These are phyloP conservation scores for Pyralis farinalis DNA, from an alignment of 2,888 invertebrate species.

Conservation along the genomic window DNA sequence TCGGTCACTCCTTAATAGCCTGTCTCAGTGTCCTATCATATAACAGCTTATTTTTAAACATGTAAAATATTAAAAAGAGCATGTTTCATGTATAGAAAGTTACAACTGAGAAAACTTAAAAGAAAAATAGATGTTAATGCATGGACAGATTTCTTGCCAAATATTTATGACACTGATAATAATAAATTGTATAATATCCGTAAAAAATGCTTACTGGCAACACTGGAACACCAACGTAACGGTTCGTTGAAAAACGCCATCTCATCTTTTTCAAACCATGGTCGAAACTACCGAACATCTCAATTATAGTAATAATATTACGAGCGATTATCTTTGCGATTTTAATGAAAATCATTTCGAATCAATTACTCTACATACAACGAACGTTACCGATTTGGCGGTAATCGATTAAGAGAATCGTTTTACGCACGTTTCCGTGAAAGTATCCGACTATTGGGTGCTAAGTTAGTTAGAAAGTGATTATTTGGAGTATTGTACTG, in stretches of 20 bases:
- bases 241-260: conserved; percentile 5
- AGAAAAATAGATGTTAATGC: no score
- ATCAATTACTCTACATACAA: conserved; percentile 66
- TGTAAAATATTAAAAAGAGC: no score
- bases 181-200: no score
- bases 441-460: conserved; percentile 55
- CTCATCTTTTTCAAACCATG: conserved; percentile 9
- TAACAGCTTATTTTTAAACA: no score
- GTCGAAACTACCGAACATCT: conserved; percentile 7
- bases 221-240: no score
- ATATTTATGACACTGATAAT: no score
- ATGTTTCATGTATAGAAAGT: no score
- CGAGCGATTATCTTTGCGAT: conserved; percentile 37
- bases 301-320: conserved; percentile 24
- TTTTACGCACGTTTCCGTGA: conserved; percentile 66
- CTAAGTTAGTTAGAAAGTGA: conserved; percentile 51
- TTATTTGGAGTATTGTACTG: conserved; percentile 27
- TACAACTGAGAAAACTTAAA: no score
- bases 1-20: no score
- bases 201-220: no score
- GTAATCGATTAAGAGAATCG: conserved; percentile 65
- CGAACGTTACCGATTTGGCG: conserved; percentile 64
- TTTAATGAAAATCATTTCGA: conserved; percentile 38
- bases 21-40: no score
- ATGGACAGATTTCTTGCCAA: no score